Percentiles rank a stretch among this genome's conserved stretches.
phyloP scores from a whole-genome alignment of 2,888 invertebrate species.

The Drosophila infuscata region DNA sequence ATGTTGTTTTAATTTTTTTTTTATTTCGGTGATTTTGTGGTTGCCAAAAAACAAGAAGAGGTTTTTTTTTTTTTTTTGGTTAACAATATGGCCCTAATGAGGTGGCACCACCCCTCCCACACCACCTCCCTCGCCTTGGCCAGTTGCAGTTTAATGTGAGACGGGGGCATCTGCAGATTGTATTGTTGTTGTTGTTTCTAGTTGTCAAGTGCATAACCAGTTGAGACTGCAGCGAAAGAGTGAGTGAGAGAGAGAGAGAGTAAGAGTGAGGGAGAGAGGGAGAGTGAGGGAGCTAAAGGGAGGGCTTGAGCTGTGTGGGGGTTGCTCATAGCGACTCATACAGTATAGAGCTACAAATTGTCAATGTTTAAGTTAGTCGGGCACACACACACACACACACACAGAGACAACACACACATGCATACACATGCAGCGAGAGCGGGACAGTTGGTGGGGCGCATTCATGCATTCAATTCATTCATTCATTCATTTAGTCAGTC shows the following conservation, averaged over 20 bases:
- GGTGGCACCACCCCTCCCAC: conserved; percentile 39
- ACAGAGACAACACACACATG: background rate
- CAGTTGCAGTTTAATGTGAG: conserved; percentile 18
- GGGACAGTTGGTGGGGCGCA: conserved; percentile 65
- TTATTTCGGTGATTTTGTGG: conserved; percentile 5
- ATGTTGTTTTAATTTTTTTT: conserved; percentile 15
- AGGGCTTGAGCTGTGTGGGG: background rate
- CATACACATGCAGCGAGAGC: background rate
- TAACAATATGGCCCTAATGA: conserved; percentile 56
- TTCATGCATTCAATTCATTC: conserved; percentile 78
- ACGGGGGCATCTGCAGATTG: conserved; percentile 10
- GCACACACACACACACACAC: conserved; percentile 38
- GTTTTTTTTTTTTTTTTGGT: background rate
- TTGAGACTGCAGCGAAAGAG: conserved; percentile 34
- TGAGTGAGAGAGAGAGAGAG: conserved; percentile 6
- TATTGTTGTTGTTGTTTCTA: conserved; percentile 13
- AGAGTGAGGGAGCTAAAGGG: conserved; percentile 5
- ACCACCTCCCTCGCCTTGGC: background rate
- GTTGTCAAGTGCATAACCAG: conserved; percentile 64
- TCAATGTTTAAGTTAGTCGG: conserved; percentile 79
- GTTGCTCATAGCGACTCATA: conserved; percentile 36
- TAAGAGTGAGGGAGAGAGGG: too few relatives aligned
- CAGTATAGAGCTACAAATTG: conserved; percentile 66
- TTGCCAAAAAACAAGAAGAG: conserved; percentile 36
- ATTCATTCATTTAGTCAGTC: conserved; percentile 79